These are phyloP conservation scores for Ips nitidus DNA, from an alignment of 1,140 invertebrate species.

Conservation along the genomic window DNA sequence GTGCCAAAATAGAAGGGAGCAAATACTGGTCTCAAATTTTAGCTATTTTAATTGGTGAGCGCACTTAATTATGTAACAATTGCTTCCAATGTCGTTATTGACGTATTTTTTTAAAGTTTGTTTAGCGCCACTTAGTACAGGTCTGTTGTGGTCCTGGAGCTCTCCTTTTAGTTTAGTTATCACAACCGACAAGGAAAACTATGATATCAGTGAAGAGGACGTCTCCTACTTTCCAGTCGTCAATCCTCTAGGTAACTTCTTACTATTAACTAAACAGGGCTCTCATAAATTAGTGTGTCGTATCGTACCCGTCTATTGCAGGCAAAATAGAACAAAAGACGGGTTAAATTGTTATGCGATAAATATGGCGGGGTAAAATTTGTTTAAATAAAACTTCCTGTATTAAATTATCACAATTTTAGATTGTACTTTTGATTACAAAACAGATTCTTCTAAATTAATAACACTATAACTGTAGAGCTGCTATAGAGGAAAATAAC, in stretches of 20 bases:
- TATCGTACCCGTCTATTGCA: no score
- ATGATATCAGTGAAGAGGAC: constrained; percentile 36
- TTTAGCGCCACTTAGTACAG: constrained; percentile 24
- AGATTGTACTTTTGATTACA: no score
- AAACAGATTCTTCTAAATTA: no score
- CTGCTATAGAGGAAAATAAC: no score
- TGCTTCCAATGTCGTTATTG: not conserved
- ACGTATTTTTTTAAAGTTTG: constrained; percentile 24
- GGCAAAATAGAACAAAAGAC: no score
- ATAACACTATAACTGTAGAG: no score
- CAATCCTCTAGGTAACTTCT: constrained; percentile 29
- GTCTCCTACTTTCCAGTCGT: constrained; percentile 37
- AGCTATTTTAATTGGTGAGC: constrained; percentile 34
- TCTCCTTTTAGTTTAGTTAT: constrained; percentile 39
- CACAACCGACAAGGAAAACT: constrained; percentile 35
- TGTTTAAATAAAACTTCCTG: no score
- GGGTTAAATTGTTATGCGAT: no score
- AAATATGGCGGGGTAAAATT: no score
- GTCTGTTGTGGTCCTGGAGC: constrained; percentile 34
- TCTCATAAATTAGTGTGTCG: not conserved
- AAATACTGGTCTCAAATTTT: constrained; percentile 26
- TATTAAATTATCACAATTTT: no score
- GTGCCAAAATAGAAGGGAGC: no score
- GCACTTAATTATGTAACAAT: not conserved
- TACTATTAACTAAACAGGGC: no score